These are phyloP conservation scores for Sipha flava DNA, from an alignment of 1,140 invertebrate genomes.

Conservation along the genomic window DNA sequence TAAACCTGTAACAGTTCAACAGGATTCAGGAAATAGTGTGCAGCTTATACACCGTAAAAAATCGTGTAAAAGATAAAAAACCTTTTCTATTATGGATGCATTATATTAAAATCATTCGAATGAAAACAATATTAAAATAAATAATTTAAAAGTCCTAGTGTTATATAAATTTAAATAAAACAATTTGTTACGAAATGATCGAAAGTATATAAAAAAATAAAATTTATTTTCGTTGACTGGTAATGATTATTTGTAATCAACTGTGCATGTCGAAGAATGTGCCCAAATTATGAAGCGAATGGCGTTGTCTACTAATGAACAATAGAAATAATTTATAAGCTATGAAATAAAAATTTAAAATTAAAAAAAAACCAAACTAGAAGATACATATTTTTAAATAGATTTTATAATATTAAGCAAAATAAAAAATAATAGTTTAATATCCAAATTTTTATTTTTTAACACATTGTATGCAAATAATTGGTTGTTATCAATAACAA, in stretches of 20 bases:
- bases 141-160: background rate
- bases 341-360: no score
- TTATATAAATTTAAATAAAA: background rate
- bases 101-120: background rate
- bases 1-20: background rate
- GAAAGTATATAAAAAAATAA: background rate
- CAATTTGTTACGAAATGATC: background rate
- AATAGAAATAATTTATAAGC: background rate
- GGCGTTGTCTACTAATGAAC: background rate
- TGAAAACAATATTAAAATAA: background rate
- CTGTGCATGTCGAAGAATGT: slow-evolving; percentile 8
- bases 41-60: no score
- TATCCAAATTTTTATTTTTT: no score
- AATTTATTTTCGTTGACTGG: background rate
- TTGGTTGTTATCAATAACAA: no score
- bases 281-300: background rate
- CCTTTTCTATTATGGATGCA: background rate
- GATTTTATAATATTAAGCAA: no score
- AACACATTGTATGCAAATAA: no score
- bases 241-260: background rate
- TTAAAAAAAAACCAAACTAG: no score
- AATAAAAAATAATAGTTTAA: no score
- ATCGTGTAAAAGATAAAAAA: background rate
- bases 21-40: background rate
- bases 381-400: no score